Base-by-base conservation (phyloP, 2,888 invertebrate species). In the Octonoba sinensis region DNA sequence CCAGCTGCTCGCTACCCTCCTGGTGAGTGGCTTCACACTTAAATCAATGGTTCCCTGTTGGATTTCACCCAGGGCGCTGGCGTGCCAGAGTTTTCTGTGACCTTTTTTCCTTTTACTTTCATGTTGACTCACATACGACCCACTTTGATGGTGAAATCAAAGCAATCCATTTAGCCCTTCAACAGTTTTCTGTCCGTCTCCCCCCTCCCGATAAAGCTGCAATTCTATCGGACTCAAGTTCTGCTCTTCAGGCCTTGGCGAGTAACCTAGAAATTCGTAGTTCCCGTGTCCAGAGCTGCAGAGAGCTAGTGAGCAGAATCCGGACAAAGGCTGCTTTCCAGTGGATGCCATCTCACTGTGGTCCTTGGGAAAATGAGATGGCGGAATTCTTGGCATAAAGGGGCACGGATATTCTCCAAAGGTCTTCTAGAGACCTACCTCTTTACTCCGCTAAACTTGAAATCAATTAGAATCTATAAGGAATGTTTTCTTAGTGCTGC, bases 21-120 rank as follows among this genome's bases (percentile, higher is more conserved):
- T n/a, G 57, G 2, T 57, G 57, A 20, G 18, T 56, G 56, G 56
- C 56, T 56, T 56, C 56, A 56, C 18, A 56, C 18, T 56, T 56
- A 56, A 13, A 56, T 18, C 18, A 6, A 56, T 56, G 56, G 18
- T n/a, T 56, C 56, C 12, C 56, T 56, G 3, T 57, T 11, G 6
- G 57, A 16, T 20, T 57, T 57, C 22, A 20, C 57, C 57, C 57
- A 11, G 57, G 57, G 18, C 3, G 57, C 56, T 57, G 57, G 20
- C 15, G n/a, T n/a, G 57, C 57, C 15, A 18, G 57, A 4, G 51
- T 51, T 18, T 51, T 51, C 51, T 51, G 3, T 51, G 51, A 2
- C 8, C 16, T n/a, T 4, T 15, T 51, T 51, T 15, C 16, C 51
- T 51, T 51, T 51, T 18, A 51, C 16, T 15, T 51, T 4, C 51